A percentile compares a stretch with the other conserved stretches of the same genome.
Conservation (phyloP, 2,797 vertebrate species). For the Sibirionetta formosa region DNA sequence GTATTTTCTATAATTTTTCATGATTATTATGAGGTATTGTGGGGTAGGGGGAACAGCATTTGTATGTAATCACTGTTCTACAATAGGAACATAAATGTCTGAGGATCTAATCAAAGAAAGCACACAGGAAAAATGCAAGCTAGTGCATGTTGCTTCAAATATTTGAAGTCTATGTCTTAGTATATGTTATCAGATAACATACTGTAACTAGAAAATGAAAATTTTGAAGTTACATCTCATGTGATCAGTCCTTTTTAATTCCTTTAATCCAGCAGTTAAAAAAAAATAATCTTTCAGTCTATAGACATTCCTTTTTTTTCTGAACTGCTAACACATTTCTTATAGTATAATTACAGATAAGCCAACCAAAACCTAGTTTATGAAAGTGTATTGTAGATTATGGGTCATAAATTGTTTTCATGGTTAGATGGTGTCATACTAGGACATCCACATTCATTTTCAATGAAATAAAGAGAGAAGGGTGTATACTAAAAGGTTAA, state of each 20-base stretch:
- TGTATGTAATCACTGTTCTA: neutral
- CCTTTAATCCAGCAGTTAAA: neutral
- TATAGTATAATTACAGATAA: neutral
- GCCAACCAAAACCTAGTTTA: neutral
- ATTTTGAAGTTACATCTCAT: neutral
- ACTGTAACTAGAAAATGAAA: neutral
- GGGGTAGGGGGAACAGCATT: neutral
- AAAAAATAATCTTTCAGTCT: neutral
- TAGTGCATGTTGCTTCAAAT: neutral
- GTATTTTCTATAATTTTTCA: neutral
- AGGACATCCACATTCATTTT: neutral
- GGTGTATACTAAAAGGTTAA: neutral
- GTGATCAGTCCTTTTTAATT: neutral
- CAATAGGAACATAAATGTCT: neutral
- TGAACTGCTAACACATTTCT: neutral
- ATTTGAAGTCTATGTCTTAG: neutral
- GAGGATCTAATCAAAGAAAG: neutral
- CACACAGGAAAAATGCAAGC: neutral
- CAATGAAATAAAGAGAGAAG: neutral
- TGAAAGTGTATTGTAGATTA: neutral
- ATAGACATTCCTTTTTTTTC: neutral
- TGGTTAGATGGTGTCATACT: neutral
- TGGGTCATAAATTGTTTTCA: neutral
- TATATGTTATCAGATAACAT: neutral
- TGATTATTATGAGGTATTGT: neutral